Base-by-base conservation (phyloP, 2,888 invertebrate species). In the Aquatica leii region DNA sequence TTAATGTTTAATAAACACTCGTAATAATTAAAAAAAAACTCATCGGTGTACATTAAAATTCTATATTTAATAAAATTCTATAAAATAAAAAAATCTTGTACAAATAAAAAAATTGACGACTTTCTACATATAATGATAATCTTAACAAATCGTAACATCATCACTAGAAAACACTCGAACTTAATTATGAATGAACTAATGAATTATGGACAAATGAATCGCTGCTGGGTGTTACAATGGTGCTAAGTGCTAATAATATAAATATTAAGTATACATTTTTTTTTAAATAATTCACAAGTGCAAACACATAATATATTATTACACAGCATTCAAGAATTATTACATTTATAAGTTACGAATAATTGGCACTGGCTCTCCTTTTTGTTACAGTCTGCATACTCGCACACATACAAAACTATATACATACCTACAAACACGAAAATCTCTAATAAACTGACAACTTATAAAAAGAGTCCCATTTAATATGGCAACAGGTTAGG, bases 251-350 rank as follows among this genome's bases (percentile, higher is more conserved):
- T 78, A 76, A 77, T 76, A 77, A 77, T 65, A 68, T 71, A 68
- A 69, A 70, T 71, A 72, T 76, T 74, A 77, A 76, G 75, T 78
- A 77, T 77, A 77, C 76, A 75, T 70, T 68, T 71, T 24, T n/a
- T n/a, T 24, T 67, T 59, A 69, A 78, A 80, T 77, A 77, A 79
- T 79, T 76, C 78, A 80, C 79, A 78, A 79, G 81, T 81, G 81
- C 81, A 80, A 80, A 81, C 80, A 80, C 79, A 79, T 78, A 80
- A 76, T 77, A 65, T 68, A 86, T 81, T 75, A 80, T 84, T 86
- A 86, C 79, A 80, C 78, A 80, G 80, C 81, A 78, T 81, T 80
- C 81, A 75, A 77, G 74, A 76, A 78, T 77, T 77, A 76, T 78
- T 80, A 81, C 80, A 81, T 80, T 78, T 76, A 74, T 72, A 76